Evolutionary conservation across 1,140 invertebrate genomes (phyloP).

Genomic region (Trichonephila clavata): DNA sequence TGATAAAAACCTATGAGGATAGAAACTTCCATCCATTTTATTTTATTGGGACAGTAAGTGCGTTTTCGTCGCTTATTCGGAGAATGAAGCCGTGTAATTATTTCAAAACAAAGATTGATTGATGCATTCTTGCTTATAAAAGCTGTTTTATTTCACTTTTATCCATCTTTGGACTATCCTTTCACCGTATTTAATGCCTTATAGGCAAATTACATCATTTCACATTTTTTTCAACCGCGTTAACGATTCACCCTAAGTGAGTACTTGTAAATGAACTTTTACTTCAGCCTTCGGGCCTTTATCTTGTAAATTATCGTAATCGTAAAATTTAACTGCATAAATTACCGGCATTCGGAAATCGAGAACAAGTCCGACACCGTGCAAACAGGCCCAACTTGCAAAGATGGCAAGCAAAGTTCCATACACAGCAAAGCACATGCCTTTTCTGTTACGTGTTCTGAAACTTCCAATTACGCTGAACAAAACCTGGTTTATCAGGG

Average conservation of each 20-base stretch:
- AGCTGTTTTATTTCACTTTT: background rate
- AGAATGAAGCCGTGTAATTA: background rate
- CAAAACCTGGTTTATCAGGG: slow-evolving; percentile 53
- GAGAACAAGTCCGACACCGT: background rate
- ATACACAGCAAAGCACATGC: background rate
- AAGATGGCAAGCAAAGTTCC: background rate
- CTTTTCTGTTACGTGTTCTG: background rate
- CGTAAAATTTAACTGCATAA: slow-evolving; percentile 32
- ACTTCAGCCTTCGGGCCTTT: background rate
- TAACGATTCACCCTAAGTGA: background rate
- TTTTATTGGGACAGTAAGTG: background rate
- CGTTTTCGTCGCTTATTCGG: background rate
- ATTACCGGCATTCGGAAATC: slow-evolving; percentile 10
- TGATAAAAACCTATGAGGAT: background rate
- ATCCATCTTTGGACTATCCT: background rate
- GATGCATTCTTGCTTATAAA: background rate
- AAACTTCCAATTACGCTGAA: slow-evolving; percentile 28
- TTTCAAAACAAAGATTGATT: slow-evolving; percentile 26
- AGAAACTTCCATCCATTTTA: background rate
- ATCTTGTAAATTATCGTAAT: slow-evolving; percentile 31
- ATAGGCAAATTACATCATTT: background rate
- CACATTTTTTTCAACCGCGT: background rate
- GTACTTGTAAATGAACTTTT: slow-evolving; percentile 31
- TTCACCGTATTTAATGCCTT: background rate
- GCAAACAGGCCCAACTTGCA: background rate